Evolutionary conservation across 1,140 invertebrate species (phyloP).

Genomic region (Megalonaias nervosa): DNA sequence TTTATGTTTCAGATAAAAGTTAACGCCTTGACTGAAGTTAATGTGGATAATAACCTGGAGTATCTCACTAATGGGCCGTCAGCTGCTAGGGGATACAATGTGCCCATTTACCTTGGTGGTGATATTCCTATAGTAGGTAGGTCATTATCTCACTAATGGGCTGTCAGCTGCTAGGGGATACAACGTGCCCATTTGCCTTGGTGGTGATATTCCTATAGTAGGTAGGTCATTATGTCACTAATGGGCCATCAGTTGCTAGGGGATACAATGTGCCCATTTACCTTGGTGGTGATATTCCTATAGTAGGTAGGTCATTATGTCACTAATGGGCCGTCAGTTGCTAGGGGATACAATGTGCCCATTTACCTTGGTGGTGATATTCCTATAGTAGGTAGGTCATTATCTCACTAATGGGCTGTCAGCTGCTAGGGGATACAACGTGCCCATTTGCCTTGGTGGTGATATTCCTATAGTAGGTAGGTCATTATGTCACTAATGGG

Average conservation of each 20-base stretch:
- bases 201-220: conserved; percentile 19
- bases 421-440: conserved; percentile 1
- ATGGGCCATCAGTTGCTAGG: conserved; percentile 3
- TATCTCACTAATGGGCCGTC: conserved; percentile 13
- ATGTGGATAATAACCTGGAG: background rate
- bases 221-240: conserved; percentile 7
- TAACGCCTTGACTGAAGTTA: background rate
- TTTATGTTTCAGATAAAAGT: conserved; percentile 5
- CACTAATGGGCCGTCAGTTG: background rate
- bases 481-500: conserved; percentile 6
- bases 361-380: conserved; percentile 17
- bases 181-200: background rate
- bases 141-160: conserved; percentile 6
- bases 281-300: conserved; percentile 8
- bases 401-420: conserved; percentile 16
- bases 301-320: conserved; percentile 8
- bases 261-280: conserved; percentile 15
- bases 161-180: background rate
- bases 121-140: conserved; percentile 13
- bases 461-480: conserved; percentile 13
- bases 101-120: conserved; percentile 18
- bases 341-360: background rate
- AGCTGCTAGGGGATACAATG: conserved; percentile 1
- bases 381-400: conserved; percentile 1
- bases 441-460: conserved; percentile 17